Base-by-base conservation (phyloP, 2,888 invertebrate species). In the Callimorpha dominula region DNA sequence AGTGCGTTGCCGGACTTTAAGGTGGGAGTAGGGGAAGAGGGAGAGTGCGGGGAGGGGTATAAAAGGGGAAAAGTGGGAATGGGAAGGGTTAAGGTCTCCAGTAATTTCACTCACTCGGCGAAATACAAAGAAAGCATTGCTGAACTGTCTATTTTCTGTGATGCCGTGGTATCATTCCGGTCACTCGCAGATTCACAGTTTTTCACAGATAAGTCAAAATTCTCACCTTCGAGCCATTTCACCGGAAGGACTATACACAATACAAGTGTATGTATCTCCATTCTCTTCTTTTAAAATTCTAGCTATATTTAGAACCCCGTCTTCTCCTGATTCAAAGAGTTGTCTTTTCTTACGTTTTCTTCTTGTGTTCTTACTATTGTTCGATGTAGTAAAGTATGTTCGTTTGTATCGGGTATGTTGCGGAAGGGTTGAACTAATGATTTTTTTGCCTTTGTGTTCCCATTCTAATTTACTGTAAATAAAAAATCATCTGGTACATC, bases 221-320 rank as follows among this genome's bases (percentile, higher is more conserved):
- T 31, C 69, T 77, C 80, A 95, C 89, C 97, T 96, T 82, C 97
- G 96, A 74, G 97, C 97, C 88, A 97, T 97, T 90, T 98, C 97
- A 0, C 97, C 98, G 4, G 97, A 97, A 50, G 97, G 96, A 87
- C 97, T 97, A 72, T 96, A 96, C 0, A 98, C 98, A 65, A 97
- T 97, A 92, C 98, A 98, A n/a, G 97, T 97, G 90, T 98, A 98
- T 71, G 96, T 96, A 70, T 98, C 98, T 57, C 97, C 97, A 90
- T 98, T 98, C 71, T 97, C 96, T 66, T 94, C 94, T 65, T 97
- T 96, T 78, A 96, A 93, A 31, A 97, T 93, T 83, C 95, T 96
- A 71, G 96, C 96, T 88, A 97, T 96, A 81, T 95, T 96, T 78
- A 97, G 87, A 60, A 97, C 95, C 1, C 97, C 97, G 65, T 96